Base-by-base conservation (phyloP, 2,113 vertebrate genomes). In the Pseudorectes ferrugineus region DNA sequence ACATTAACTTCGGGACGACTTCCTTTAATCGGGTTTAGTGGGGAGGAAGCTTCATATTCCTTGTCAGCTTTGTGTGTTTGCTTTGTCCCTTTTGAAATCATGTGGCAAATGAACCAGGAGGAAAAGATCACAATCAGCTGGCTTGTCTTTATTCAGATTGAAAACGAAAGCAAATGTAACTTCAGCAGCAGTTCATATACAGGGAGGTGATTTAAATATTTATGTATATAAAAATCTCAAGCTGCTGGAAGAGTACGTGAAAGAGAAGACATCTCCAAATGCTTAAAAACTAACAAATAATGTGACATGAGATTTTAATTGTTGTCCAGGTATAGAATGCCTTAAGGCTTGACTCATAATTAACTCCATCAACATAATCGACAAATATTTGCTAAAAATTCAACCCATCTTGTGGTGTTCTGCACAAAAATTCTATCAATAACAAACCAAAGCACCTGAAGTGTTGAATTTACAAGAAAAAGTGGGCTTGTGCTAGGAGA, bases 1-100 rank as follows among this genome's bases (percentile, higher is more conserved):
- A 92, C 91, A 93, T 96, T 93, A 97, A 72, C 93, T 92, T 88
- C 68, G 74, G 83, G 71, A 96, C 3, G 8, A 94, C 82, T 96
- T 91, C 84, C 92, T 97, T 89, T 87, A 95, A 89, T 91, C 62
- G 1, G 84, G 55, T 93, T 96, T 95, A 89, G 63, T 21, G 74
- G 36, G 36, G 23, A 80, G 82, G 71, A 62, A 67, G 59, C 85
- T 92, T 95, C 89, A 78, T 80, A 67, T 88, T 85, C 83, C 65
- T 88, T 33, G 55, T 74, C 78, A 87, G 78, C 73, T 90, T 58
- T 94, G 63, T 51, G 46, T 89, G 72, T 96, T 96, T 92, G 70
- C 66, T 82, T 63, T 91, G 61, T 55, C 42, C 33, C 52, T 95
- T 80, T 85, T 59, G 17, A 85, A 85, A 71, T 51, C 14, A 40